Conservation (phyloP, 2,888 invertebrate genomes). For the Xestia rhomboidea region DNA sequence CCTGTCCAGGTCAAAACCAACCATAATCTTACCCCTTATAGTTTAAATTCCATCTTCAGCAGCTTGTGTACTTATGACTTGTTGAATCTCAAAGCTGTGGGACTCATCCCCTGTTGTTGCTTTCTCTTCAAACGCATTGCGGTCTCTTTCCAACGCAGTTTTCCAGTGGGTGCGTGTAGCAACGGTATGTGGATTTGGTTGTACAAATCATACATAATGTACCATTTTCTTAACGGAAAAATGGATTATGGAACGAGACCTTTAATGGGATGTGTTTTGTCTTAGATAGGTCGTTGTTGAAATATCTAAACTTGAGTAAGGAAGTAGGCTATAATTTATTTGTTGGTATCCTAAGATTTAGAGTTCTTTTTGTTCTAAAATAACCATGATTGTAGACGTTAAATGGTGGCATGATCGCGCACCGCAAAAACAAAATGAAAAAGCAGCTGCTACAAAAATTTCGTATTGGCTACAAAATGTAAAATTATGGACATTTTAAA, state of each 20-base stretch:
- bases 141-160: conserved; percentile 86
- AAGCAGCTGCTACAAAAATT: neutral
- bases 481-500: conserved; percentile 22
- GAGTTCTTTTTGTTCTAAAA: neutral
- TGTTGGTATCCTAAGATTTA: neutral
- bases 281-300: conserved; percentile 29
- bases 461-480: neutral
- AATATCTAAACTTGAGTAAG: neutral
- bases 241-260: conserved; percentile 63
- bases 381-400: neutral
- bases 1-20: conserved; percentile 36
- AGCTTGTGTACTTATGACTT: conserved; percentile 67
- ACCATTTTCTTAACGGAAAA: conserved; percentile 69
- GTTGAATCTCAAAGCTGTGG: conserved; percentile 64
- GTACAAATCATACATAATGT: conserved; percentile 68
- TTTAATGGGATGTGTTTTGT: conserved; percentile 40
- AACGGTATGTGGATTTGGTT: conserved; percentile 70
- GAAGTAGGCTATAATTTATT: neutral
- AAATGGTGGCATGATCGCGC: neutral
- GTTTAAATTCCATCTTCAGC: conserved; percentile 39
- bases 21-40: conserved; percentile 21
- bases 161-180: conserved; percentile 81
- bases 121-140: conserved; percentile 88
- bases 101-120: conserved; percentile 86
- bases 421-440: neutral